These are phyloP conservation scores for Triplophysa rosa DNA, from an alignment of 2,113 vertebrate genomes.

Conservation along the genomic window DNA sequence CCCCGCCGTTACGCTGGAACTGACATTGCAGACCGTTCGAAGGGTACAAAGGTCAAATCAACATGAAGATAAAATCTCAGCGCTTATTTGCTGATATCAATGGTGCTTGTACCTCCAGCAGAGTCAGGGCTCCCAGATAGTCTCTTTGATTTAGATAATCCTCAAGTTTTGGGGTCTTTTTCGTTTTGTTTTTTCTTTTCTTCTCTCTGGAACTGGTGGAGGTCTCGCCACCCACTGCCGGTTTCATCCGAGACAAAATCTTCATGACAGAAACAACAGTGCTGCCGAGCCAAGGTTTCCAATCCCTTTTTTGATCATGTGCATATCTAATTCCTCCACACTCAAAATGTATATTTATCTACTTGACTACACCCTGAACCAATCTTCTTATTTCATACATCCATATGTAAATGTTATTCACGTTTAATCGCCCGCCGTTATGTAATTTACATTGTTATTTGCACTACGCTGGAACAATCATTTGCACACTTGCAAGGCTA, in stretches of 20 bases:
- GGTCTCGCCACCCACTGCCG: constrained; percentile 80
- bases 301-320: no score
- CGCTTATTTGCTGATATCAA: neutral
- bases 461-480: no score
- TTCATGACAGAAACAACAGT: constrained; percentile 56
- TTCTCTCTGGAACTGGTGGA: constrained; percentile 66
- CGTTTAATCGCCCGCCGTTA: no score
- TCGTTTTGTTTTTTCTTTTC: constrained; percentile 84
- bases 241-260: constrained; percentile 94
- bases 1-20: constrained; percentile 89
- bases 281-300: no score
- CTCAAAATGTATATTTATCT: no score
- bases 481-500: no score
- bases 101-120: constrained; percentile 81
- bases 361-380: no score
- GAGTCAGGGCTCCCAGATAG: constrained; percentile 89
- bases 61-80: neutral
- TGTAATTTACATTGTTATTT: no score
- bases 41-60: neutral
- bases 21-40: constrained; percentile 52
- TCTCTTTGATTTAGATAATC: constrained; percentile 87
- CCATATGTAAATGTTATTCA: no score
- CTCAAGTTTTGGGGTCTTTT: constrained; percentile 82
- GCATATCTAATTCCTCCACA: no score
- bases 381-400: no score